Evolutionary conservation across 2,797 vertebrate genomes (phyloP), one percentile per base, ranked within the genome.

Genomic region (Melanotaenia pygmaea): DNA sequence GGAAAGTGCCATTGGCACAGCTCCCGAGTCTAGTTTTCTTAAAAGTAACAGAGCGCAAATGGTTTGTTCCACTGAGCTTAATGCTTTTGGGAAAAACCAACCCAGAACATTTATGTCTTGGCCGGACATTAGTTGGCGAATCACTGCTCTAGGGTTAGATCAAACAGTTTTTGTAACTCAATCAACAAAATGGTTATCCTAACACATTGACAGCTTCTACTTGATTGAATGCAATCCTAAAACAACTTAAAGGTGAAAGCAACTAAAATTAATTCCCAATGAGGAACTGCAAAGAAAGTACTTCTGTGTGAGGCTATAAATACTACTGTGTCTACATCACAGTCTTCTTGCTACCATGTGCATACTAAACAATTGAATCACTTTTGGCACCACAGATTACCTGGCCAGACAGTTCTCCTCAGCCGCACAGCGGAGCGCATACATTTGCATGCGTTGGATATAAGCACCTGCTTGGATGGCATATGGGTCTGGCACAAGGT

Each of bases 391-490:
- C n/a, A 16, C 20, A 34, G 26, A 28, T 86, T 88, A 96, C 96
- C 95, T 95, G 77, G 96, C 91, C 26, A 96, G 91, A 83, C 96
- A 96, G 86, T 95, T 96, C 80, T 96, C 96, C 85, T 96, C 96
- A 0, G 96, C 95, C 1, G 96, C 96, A 81, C 96, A 96, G 54
- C 94, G 92, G 57, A 96, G 92, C 1, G 95, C 94, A 10, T 95
- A 96, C 93, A 96, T 94, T 89, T 96, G 96, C 88, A 94, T 88
- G 64, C 95, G 93, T 76, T 96, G 95, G 64, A 96, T 73, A 30
- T 96, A 96, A 18, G 94, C 92, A 65, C 95, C 93, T 37, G 94
- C 92, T 80, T 96, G 94, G 76, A 96, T 95, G 77, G 94, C 95
- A 64, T 95, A 96, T 0, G 95, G 94, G 80, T 96, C 96, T 20